Evolutionary conservation across 2,888 invertebrate species (phyloP).

Genomic region (Zelleria hepariella): DNA sequence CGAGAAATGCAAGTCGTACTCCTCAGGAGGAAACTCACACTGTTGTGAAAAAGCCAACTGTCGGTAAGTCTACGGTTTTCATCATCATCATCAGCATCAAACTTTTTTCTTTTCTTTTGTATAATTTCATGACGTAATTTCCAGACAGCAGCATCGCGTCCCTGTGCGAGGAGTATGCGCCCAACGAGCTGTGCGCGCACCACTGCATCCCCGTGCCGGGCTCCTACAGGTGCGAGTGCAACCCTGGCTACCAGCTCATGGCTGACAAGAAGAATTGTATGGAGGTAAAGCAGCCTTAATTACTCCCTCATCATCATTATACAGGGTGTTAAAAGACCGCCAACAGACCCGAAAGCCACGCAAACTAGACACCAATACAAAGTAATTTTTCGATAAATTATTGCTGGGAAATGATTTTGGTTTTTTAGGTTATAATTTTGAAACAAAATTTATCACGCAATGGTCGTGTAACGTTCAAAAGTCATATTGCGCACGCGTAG

Average conservation of each 20-base stretch:
- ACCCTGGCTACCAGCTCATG: constrained; percentile 77
- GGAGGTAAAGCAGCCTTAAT: constrained; percentile 32
- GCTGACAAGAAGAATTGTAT: constrained; percentile 80
- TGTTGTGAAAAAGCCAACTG: not conserved
- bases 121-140: not conserved
- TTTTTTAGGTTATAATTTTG: too few species aligned
- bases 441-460: too few species aligned
- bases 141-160: too few species aligned
- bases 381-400: too few species aligned
- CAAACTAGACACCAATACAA: too few species aligned
- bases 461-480: too few species aligned
- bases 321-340: too few species aligned
- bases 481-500: too few species aligned
- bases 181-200: constrained; percentile 79
- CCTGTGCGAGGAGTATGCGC: constrained; percentile 54
- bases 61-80: not conserved
- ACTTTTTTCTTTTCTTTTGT: not conserved
- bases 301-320: too few species aligned
- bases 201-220: constrained; percentile 81
- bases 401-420: too few species aligned
- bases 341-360: too few species aligned
- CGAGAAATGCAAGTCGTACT: not conserved
- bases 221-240: constrained; percentile 80
- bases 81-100: not conserved
- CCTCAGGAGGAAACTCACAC: not conserved